Conservation (phyloP, 2,113 vertebrate genomes). For the Acanthochromis polyacanthus region DNA sequence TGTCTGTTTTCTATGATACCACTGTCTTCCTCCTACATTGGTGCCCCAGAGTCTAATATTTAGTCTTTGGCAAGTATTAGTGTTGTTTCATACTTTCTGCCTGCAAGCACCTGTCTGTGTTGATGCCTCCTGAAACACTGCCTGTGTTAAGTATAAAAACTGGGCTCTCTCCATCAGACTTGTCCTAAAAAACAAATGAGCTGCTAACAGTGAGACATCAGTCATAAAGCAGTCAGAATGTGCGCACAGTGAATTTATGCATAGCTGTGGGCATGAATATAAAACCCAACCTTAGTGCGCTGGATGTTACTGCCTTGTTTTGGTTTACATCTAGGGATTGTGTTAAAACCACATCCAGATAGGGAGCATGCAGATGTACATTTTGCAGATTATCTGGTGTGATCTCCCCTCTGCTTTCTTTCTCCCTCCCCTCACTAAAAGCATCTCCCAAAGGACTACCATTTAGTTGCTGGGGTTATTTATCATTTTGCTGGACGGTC, state of each 20-base stretch:
- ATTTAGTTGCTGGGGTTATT: constrained; percentile 75
- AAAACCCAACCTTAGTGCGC: neutral
- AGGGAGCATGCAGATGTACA: constrained; percentile 39
- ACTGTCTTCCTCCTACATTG: neutral
- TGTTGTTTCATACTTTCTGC: neutral
- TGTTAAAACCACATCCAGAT: constrained; percentile 48
- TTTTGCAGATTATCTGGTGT: constrained; percentile 51
- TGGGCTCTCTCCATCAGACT: neutral
- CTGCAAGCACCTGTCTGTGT: constrained; percentile 25
- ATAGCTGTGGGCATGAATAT: neutral
- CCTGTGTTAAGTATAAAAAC: neutral
- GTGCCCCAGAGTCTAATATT: neutral
- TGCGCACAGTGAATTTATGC: neutral
- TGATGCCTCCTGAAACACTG: neutral
- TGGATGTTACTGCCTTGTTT: constrained; percentile 23
- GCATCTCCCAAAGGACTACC: constrained; percentile 67
- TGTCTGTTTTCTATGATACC: neutral
- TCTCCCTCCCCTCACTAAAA: constrained; percentile 37
- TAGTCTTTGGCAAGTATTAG: neutral
- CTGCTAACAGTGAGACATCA: neutral
- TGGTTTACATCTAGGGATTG: constrained; percentile 8
- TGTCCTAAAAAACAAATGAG: neutral
- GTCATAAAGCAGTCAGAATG: constrained; percentile 14
- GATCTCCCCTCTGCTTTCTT: neutral
- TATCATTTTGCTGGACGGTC: constrained; percentile 75